Evolutionary conservation across 2,888 invertebrate species (phyloP).

Genomic region (Baccha elongata): DNA sequence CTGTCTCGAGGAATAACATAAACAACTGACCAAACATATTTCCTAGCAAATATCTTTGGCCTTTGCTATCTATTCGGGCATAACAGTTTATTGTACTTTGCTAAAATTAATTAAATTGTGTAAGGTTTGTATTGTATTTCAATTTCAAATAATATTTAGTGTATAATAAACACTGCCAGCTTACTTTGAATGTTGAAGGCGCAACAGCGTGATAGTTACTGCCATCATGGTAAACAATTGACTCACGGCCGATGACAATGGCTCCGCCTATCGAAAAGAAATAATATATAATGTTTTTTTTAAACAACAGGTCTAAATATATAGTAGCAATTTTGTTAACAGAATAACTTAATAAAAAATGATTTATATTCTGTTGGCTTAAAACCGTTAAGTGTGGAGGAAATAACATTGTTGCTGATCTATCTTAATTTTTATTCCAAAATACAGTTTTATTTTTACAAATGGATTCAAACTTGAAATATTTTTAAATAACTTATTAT

Average conservation of each 20-base stretch:
- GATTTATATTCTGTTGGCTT: no score
- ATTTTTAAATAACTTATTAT: no score
- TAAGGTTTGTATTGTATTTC: background rate
- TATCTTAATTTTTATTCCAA: no score
- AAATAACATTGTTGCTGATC: no score
- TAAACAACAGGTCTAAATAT: no score
- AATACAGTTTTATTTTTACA: no score
- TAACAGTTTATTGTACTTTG: slow-evolving; percentile 97
- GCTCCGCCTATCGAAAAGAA: slow-evolving; percentile 87
- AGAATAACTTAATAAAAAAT: no score
- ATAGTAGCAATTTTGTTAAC: no score
- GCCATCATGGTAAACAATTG: slow-evolving; percentile 98
- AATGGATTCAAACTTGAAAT: no score
- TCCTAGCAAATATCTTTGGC: slow-evolving; percentile 94
- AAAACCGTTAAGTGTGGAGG: no score
- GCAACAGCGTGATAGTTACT: slow-evolving; percentile 95
- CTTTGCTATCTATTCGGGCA: slow-evolving; percentile 95
- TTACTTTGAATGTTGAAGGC: slow-evolving; percentile 95
- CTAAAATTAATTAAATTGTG: slow-evolving; percentile 81
- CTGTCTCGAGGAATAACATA: slow-evolving; percentile 96
- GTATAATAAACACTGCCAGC: background rate
- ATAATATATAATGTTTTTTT: no score
- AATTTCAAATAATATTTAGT: background rate
- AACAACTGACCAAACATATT: slow-evolving; percentile 97
- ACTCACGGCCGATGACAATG: slow-evolving; percentile 98